Percentiles rank a stretch among this genome's conserved stretches.
These are phyloP conservation scores for Rynchops niger DNA, from an alignment of 2,113 vertebrate species.

Conservation along the genomic window DNA sequence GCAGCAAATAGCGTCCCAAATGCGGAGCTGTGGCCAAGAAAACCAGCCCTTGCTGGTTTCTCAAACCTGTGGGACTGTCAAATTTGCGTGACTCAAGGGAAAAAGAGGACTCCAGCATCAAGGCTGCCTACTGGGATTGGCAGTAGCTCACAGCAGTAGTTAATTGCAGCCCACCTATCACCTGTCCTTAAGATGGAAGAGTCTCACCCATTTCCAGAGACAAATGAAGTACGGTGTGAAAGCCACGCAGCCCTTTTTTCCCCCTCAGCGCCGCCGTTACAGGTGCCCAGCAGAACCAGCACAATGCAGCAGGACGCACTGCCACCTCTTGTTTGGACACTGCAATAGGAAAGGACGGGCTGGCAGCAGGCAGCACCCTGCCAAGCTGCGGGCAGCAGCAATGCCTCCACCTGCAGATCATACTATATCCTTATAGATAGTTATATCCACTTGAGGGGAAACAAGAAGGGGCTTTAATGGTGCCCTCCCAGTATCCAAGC, in stretches of 20 bases:
- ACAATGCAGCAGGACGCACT: neutral
- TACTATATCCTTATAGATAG: accelerated
- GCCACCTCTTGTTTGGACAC: neutral
- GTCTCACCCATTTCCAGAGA: neutral
- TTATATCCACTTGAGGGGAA: accelerated
- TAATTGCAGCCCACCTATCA: neutral
- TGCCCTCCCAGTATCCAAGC: neutral
- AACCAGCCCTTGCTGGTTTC: neutral
- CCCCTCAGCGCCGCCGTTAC: neutral
- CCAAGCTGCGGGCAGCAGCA: neutral
- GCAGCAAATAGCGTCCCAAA: neutral
- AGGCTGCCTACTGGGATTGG: neutral
- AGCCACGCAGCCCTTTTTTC: accelerated
- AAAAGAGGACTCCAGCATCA: neutral
- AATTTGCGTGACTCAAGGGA: neutral
- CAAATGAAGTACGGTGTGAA: accelerated
- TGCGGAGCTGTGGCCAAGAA: neutral
- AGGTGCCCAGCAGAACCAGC: accelerated
- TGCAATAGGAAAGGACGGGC: accelerated
- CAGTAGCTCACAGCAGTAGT: neutral
- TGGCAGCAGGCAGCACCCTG: neutral
- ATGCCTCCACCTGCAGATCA: neutral
- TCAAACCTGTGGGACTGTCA: neutral
- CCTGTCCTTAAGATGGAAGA: neutral
- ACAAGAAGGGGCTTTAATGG: no score